phyloP scores from a whole-genome alignment of 2,888 invertebrate genomes.

The Cistogaster globosa region DNA sequence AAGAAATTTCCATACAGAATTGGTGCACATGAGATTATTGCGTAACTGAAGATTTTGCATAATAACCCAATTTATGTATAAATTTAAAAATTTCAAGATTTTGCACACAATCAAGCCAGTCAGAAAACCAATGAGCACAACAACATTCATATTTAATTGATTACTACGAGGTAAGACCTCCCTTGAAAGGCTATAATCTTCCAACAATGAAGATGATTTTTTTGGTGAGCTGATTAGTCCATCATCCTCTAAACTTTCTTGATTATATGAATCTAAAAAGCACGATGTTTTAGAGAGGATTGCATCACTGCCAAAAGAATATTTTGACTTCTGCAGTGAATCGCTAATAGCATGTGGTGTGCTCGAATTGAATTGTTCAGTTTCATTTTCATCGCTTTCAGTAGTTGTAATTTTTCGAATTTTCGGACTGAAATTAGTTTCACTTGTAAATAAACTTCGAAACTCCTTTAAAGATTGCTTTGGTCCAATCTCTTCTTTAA shows the following conservation, averaged over 20 bases:
- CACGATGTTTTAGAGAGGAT: conserved; percentile 45
- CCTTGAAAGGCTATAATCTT: background rate
- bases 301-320: conserved; percentile 2
- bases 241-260: conserved; percentile 42
- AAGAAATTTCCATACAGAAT: conserved; percentile 75
- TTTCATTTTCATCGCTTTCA: background rate
- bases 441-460: background rate
- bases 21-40: conserved; percentile 73
- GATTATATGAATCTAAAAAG: conserved; percentile 49
- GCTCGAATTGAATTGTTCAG: background rate
- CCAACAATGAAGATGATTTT: conserved; percentile 55
- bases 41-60: conserved; percentile 74
- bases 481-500: conserved; percentile 13
- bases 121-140: conserved; percentile 76
- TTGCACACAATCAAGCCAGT: conserved; percentile 75
- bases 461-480: background rate
- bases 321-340: background rate
- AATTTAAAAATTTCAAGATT: conserved; percentile 73
- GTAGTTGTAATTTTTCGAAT: background rate
- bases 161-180: background rate
- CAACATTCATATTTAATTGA: conserved; percentile 74
- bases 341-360: background rate
- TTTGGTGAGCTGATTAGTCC: conserved; percentile 39
- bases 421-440: conserved; percentile 1
- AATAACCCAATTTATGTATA: conserved; percentile 76